Evolutionary conservation across 1,140 invertebrate species (phyloP).

Genomic region (Lutraria rhynchaena): DNA sequence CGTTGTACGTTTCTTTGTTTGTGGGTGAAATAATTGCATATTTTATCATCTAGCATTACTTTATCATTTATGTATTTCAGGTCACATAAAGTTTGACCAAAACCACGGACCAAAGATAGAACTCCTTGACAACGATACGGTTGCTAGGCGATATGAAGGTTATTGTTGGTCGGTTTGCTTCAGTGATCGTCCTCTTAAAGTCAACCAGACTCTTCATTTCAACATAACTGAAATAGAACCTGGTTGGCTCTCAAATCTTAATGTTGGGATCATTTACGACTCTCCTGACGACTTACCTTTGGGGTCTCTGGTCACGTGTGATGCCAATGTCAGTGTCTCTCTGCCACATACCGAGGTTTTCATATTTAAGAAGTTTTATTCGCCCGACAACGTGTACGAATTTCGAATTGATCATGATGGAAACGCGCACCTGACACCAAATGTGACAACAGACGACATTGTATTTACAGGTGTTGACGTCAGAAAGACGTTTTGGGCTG

Average conservation of each 20-base stretch:
- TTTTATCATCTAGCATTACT: too few relatives aligned
- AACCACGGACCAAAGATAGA: slow-evolving; percentile 45
- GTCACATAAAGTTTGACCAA: not conserved
- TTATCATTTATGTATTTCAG: too few relatives aligned
- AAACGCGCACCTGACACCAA: slow-evolving; percentile 34
- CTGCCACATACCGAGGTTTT: slow-evolving; percentile 40
- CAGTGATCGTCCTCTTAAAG: not conserved
- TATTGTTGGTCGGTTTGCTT: slow-evolving; percentile 36
- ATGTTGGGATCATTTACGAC: slow-evolving; percentile 42
- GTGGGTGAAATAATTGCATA: too few relatives aligned
- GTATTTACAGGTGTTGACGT: slow-evolving; percentile 55
- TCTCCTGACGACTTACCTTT: slow-evolving; percentile 16
- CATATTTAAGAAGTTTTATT: slow-evolving; percentile 43
- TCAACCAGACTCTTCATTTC: slow-evolving; percentile 34
- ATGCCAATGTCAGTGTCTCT: slow-evolving; percentile 31
- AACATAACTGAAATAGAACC: slow-evolving; percentile 52
- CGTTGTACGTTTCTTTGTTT: too few relatives aligned
- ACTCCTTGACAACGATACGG: slow-evolving; percentile 3
- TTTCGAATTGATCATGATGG: slow-evolving; percentile 40
- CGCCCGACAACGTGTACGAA: slow-evolving; percentile 32
- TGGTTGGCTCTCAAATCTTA: slow-evolving; percentile 47
- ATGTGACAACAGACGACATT: slow-evolving; percentile 34
- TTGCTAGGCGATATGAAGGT: slow-evolving; percentile 51
- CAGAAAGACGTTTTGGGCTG: slow-evolving; percentile 43
- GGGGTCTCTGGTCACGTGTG: slow-evolving; percentile 32